Conservation (phyloP, 2,113 vertebrate genomes). For the Pholis gunnellus region DNA sequence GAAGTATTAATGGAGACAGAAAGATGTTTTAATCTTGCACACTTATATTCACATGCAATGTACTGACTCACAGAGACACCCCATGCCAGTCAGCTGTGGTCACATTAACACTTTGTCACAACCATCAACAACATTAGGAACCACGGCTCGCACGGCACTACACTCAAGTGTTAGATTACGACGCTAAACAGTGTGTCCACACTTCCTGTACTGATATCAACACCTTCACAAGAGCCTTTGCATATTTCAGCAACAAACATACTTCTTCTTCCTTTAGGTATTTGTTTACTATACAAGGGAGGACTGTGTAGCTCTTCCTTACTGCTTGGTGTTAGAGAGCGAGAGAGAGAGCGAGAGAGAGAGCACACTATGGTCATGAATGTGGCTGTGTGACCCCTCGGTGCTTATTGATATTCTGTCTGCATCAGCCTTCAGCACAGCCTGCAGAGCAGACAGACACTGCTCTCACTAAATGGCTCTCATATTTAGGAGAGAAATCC, state of each 20-base stretch:
- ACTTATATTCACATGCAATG: not conserved
- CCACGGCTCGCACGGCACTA: not conserved
- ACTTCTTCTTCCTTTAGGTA: not conserved
- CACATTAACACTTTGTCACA: slow-evolving; percentile 13
- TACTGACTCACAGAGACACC: not conserved
- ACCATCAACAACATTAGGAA: not conserved
- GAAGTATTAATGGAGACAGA: not conserved
- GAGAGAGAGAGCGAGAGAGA: slow-evolving; percentile 17
- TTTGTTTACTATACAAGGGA: slow-evolving; percentile 5
- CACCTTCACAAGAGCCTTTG: not conserved
- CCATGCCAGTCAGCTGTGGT: not conserved
- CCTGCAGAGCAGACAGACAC: slow-evolving; percentile 45
- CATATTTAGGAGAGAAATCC: slow-evolving; percentile 24
- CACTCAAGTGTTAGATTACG: not conserved
- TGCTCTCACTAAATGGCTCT: slow-evolving; percentile 35
- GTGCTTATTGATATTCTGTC: slow-evolving; percentile 73
- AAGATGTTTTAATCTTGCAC: not conserved
- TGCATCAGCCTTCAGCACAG: slow-evolving; percentile 60
- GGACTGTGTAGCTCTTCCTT: not conserved
- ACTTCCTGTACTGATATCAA: not conserved
- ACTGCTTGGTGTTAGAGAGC: not conserved
- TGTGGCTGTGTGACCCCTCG: slow-evolving; percentile 47
- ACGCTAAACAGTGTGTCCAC: slow-evolving; percentile 15
- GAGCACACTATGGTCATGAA: slow-evolving; percentile 17
- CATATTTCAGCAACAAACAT: slow-evolving; percentile 17